Base-by-base conservation (phyloP, 2,888 invertebrate genomes). In the Cactoblastis cactorum region DNA sequence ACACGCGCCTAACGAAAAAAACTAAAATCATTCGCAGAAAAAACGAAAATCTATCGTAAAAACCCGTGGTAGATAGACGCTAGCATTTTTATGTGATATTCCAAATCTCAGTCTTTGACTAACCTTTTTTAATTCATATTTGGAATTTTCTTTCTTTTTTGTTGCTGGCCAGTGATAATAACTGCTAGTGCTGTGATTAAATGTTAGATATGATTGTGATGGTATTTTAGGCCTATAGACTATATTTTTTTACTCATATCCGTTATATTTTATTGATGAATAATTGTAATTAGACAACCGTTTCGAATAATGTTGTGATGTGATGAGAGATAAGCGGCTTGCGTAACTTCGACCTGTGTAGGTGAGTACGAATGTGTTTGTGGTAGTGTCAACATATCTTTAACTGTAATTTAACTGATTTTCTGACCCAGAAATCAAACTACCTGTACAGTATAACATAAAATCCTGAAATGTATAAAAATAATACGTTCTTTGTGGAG, bases 141-240 rank as follows among this genome's bases (percentile, higher is more conserved):
- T 51, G 22, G 19, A 34, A 35, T 47, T 47, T 45, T 14, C 8
- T 47, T 53, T 52, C 35, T 38, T 45, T 50, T n/a, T 53, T 52
- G 52, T 49, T 55, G 52, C 53, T 52, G 63, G 62, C 67, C 63
- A 69, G 72, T 74, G 69, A 62, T 57, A 51, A 68, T 67, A 63
- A 63, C 60, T 65, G 55, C 56, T 37, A 59, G 57, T 74, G 71
- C 67, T 73, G 77, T 77, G 77, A 71, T 73, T 59, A 60, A 41
- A 17, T 48, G 8, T 48, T 39, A 49, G 12, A 48, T 19, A 39
- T n/a, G n/a, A n/a, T n/a, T n/a, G 45, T 45, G 19, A 45, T 28
- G 8, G 9, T 28, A 28, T 28, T 37, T 33, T 45, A 28, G 48
- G 46, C 34, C 34, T 47, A 35, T 12, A 28, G 14, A 46, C 45